phyloP scores from a whole-genome alignment of 2,888 invertebrate genomes.

The Neoascia interrupta region DNA sequence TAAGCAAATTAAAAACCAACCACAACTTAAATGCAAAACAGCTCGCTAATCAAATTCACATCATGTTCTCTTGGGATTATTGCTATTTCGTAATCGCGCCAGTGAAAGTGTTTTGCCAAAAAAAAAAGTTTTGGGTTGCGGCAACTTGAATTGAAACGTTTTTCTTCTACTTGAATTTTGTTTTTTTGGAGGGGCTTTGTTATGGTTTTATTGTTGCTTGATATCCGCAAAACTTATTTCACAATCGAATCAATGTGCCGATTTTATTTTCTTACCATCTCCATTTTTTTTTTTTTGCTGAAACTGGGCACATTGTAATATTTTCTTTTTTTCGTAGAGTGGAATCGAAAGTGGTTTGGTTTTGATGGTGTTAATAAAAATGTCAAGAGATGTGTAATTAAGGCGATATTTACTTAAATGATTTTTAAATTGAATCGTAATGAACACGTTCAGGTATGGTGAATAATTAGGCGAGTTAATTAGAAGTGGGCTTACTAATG shows the following conservation, averaged over 20 bases:
- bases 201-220: conserved; percentile 30
- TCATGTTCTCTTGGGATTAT: conserved; percentile 48
- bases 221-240: conserved; percentile 49
- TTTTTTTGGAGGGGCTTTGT: conserved; percentile 29
- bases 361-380: conserved; percentile 33
- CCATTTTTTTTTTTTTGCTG: neutral
- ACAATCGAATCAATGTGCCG: conserved; percentile 39
- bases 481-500: no score
- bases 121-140: conserved; percentile 26
- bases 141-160: conserved; percentile 23
- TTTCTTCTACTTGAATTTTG: neutral
- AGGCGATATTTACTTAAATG: conserved; percentile 10
- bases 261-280: neutral
- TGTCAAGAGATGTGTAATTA: conserved; percentile 34
- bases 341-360: conserved; percentile 46
- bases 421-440: no score
- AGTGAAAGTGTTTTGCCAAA: conserved; percentile 66
- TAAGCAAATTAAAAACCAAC: conserved; percentile 14
- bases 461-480: no score
- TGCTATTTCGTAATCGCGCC: conserved; percentile 60
- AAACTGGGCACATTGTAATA: neutral
- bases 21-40: conserved; percentile 50
- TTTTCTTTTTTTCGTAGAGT: conserved; percentile 9
- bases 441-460: no score
- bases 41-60: conserved; percentile 64